Percentiles rank a stretch among this genome's conserved stretches.
These are phyloP conservation scores for Bombus balteatus DNA, from an alignment of 1,140 invertebrate species.

Conservation along the genomic window DNA sequence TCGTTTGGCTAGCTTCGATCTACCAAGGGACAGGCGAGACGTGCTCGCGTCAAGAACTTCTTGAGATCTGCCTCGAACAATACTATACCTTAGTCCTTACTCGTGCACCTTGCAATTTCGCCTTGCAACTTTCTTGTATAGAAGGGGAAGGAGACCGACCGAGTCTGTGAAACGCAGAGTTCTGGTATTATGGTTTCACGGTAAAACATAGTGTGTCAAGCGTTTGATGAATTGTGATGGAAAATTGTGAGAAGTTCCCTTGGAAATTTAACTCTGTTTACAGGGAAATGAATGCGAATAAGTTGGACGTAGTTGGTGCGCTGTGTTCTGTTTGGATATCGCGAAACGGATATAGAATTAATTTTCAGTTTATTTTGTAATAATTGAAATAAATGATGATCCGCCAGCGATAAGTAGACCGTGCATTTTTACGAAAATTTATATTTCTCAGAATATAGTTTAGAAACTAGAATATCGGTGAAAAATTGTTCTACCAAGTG, in stretches of 20 bases:
- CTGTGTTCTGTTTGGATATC: not conserved
- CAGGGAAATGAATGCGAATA: not conserved
- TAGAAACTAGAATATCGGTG: too few species aligned
- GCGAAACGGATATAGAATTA: too few species aligned
- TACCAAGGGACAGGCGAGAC: not conserved
- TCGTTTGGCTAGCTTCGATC: constrained; percentile 10
- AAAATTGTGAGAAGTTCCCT: not conserved
- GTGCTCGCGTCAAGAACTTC: constrained; percentile 26
- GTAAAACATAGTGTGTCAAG: not conserved
- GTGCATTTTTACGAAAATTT: too few species aligned
- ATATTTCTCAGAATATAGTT: too few species aligned
- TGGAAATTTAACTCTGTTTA: not conserved
- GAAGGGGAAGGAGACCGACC: not conserved
- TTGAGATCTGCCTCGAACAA: constrained; percentile 27
- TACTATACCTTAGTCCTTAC: not conserved
- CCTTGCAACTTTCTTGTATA: not conserved
- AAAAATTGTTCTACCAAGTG: too few species aligned
- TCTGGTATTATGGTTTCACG: constrained; percentile 4
- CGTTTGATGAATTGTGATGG: not conserved
- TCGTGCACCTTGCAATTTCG: constrained; percentile 26
- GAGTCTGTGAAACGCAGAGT: constrained; percentile 3
- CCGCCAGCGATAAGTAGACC: too few species aligned
- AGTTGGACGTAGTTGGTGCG: too few species aligned
- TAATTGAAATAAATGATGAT: too few species aligned
- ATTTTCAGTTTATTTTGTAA: too few species aligned